These are phyloP conservation scores for Cosmia trapezina DNA, from an alignment of 2,888 invertebrate genomes.

Conservation along the genomic window DNA sequence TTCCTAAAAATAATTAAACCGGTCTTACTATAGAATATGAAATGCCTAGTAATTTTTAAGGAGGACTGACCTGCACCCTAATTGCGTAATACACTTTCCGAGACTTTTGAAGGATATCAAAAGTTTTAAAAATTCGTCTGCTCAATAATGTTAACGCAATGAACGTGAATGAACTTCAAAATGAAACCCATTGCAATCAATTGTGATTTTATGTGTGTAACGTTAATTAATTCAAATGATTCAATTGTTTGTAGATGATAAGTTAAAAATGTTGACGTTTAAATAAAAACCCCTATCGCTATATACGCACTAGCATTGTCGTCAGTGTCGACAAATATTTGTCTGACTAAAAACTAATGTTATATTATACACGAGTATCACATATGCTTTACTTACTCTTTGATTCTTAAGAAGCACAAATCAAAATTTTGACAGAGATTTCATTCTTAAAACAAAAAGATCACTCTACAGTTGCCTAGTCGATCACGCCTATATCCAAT, in stretches of 20 bases:
- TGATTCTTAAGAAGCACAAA: background rate
- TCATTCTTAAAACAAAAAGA: constrained; percentile 63
- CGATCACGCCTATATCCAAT: constrained; percentile 79
- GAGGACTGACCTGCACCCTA: background rate
- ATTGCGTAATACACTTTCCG: too few species aligned
- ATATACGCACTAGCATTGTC: constrained; percentile 3
- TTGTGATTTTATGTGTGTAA: too few species aligned
- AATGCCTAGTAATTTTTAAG: background rate
- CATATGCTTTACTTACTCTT: constrained; percentile 21
- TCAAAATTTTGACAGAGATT: background rate
- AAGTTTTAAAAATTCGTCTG: too few species aligned
- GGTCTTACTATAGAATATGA: background rate
- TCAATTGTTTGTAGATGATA: constrained; percentile 21
- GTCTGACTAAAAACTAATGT: constrained; percentile 21
- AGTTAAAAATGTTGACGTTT: constrained; percentile 12
- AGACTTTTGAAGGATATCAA: too few species aligned
- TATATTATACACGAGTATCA: constrained; percentile 42
- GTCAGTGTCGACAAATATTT: constrained; percentile 24
- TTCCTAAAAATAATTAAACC: background rate
- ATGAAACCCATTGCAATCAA: too few species aligned
- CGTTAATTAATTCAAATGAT: constrained; percentile 4
- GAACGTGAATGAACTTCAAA: too few species aligned
- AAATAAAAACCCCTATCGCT: constrained; percentile 13
- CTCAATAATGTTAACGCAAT: too few species aligned
- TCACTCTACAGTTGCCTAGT: constrained; percentile 78